These are phyloP conservation scores for Cydia fagiglandana DNA, from an alignment of 1,140 invertebrate species.

Conservation along the genomic window DNA sequence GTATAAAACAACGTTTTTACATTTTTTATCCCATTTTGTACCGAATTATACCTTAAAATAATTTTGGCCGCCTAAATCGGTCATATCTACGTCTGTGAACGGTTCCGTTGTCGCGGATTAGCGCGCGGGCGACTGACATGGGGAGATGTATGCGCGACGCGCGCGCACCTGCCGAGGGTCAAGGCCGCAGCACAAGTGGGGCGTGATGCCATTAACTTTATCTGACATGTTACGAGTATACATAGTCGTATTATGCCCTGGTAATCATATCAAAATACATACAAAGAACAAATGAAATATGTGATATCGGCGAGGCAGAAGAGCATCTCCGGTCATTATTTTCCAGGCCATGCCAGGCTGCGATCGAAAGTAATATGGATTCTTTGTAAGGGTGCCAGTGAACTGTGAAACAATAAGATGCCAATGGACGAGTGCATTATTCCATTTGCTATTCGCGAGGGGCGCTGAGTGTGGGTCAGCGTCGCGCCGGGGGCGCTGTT, in stretches of 20 bases:
- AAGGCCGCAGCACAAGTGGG: neutral
- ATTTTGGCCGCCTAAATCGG: too few species aligned
- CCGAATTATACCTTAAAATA: too few species aligned
- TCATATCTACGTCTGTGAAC: too few species aligned
- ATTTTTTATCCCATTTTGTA: too few species aligned
- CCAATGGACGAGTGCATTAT: constrained; percentile 20
- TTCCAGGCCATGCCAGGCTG: neutral
- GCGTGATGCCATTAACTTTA: constrained; percentile 6
- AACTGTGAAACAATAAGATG: constrained; percentile 14
- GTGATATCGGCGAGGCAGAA: too few species aligned
- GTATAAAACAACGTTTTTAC: too few species aligned
- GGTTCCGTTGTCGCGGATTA: constrained; percentile 35
- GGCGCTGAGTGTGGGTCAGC: constrained; percentile 6
- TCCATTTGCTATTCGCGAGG: constrained; percentile 20
- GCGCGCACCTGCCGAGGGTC: constrained; percentile 43
- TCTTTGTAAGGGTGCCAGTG: neutral
- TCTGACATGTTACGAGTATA: neutral
- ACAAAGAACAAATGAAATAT: neutral
- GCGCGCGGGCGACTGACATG: constrained; percentile 51
- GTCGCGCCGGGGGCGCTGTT: constrained; percentile 3
- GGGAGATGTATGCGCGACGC: constrained; percentile 52
- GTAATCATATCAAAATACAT: neutral
- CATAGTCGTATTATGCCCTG: neutral
- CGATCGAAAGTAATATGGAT: neutral
- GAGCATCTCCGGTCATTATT: neutral